Percentiles rank a stretch among this genome's conserved stretches.
These are phyloP conservation scores for Psylliodes chrysocephalus DNA, from an alignment of 2,888 invertebrate genomes.

Conservation along the genomic window DNA sequence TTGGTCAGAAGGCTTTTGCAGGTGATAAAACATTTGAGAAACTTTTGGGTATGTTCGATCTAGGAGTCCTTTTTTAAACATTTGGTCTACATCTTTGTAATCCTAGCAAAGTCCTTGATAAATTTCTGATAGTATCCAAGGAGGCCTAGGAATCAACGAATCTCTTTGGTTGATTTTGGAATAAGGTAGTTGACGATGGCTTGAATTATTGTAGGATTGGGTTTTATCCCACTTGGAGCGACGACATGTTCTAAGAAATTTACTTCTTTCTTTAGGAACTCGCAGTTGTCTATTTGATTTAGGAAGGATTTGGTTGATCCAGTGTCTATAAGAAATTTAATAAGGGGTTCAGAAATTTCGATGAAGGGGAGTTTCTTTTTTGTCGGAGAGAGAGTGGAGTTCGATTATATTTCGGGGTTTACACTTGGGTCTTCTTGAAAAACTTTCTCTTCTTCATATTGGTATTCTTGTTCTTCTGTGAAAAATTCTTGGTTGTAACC, in stretches of 20 bases:
- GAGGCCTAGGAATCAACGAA: conserved; percentile 36
- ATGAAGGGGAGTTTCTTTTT: too few species aligned
- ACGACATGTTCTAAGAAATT: conserved; percentile 35
- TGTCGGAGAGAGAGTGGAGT: too few species aligned
- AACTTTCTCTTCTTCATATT: too few species aligned
- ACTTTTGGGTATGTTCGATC: conserved; percentile 29
- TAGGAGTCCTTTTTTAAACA: conserved; percentile 31
- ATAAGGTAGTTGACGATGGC: conserved; percentile 9
- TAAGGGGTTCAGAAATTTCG: too few species aligned
- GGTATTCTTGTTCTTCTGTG: too few species aligned
- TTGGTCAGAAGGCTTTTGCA: conserved; percentile 23
- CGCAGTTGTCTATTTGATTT: too few species aligned
- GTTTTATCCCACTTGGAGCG: conserved; percentile 21
- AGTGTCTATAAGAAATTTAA: too few species aligned
- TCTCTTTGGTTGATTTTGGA: conserved; percentile 20
- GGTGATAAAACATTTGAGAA: conserved; percentile 17
- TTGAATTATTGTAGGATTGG: conserved; percentile 24
- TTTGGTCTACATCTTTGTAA: conserved; percentile 19
- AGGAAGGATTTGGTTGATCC: too few species aligned
- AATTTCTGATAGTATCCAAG: conserved; percentile 33
- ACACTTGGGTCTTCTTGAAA: too few species aligned
- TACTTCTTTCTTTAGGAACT: too few species aligned
- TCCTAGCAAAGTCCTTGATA: conserved; percentile 27
- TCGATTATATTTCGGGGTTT: too few species aligned
- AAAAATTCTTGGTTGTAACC: too few species aligned